phyloP scores from a whole-genome alignment of 2,797 vertebrate genomes.

The Florisuga fusca region DNA sequence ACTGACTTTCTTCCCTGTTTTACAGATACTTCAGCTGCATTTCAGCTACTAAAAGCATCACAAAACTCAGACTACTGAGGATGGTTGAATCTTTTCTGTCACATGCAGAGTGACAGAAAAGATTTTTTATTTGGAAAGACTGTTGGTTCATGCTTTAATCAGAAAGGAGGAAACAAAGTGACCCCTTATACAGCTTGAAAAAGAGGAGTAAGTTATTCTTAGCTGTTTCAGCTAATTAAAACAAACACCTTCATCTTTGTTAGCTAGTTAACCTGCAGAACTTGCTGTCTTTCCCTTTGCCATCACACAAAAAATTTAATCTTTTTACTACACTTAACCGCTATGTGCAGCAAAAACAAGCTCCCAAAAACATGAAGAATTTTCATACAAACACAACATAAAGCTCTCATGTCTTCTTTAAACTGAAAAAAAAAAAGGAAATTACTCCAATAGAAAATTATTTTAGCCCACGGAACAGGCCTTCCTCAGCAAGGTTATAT shows the following conservation, averaged over 20 bases:
- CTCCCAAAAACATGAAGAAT: not conserved
- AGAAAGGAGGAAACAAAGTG: not conserved
- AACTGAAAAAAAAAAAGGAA: not conserved
- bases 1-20: not conserved
- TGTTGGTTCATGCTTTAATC: not conserved
- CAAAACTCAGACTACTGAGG: not conserved
- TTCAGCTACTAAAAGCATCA: not conserved
- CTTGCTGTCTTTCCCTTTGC: not conserved
- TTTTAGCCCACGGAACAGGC: not conserved
- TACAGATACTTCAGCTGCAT: too few relatives aligned
- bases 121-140: not conserved
- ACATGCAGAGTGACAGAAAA: not conserved
- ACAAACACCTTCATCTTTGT: not conserved
- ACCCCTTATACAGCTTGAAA: not conserved
- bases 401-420: not conserved
- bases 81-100: too few relatives aligned
- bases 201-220: not conserved
- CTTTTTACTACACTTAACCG: not conserved
- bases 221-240: not conserved
- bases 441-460: not conserved
- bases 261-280: not conserved
- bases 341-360: not conserved
- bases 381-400: not conserved
- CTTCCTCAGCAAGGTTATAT: not conserved
- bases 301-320: accelerated